Evolutionary conservation across 2,797 vertebrate genomes (phyloP), one percentile per base, ranked within the genome.

Genomic region (Labeo calbasu): DNA sequence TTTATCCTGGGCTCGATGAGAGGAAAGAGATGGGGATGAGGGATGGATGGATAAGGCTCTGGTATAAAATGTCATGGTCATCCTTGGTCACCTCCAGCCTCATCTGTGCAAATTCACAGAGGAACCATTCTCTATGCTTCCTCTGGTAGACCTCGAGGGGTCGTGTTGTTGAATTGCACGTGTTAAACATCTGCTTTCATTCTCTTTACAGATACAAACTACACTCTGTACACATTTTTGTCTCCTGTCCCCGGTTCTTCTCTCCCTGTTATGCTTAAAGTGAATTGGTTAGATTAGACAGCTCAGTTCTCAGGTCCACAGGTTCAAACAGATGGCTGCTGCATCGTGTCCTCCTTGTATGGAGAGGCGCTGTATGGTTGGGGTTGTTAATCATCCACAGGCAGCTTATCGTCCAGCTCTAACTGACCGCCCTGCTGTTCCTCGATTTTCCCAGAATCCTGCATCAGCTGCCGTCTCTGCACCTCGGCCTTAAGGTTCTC

Each of bases 401-500:
- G 93, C 69, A 96, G 93, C 92, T 92, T 94, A 90, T 96, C 94
- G 15, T 95, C 94, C 86, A 89, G 92, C 91, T 95, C 93, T 84
- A 94, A 94, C 85, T 76, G 92, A 80, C 79, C 82, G 32, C 93
- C 90, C 5, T 76, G 71, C 32, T 88, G 90, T 77, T 97, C 96
- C 8, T 94, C 92, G 21, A 75, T 93, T 88, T 92, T 97, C 82
- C 95, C 93, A 77, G 96, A 93, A 85, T 98, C 98, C 76, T 99
- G 98, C 84, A 99, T 95, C 89, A 96, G 97, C 90, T 99, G 98
- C 75, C 97, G 95, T 86, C 98, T 95, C 85, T 99, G 97, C 77
- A 99, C 98, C 91, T 99, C 98, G 0, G 97, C 98, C 90, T 98
- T 99, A 90, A 99, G 95, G 90, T 96, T 99, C 92, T 99, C 98